These are phyloP conservation scores for Baryphthengus martii DNA, from an alignment of 2,113 vertebrate species.

Conservation along the genomic window DNA sequence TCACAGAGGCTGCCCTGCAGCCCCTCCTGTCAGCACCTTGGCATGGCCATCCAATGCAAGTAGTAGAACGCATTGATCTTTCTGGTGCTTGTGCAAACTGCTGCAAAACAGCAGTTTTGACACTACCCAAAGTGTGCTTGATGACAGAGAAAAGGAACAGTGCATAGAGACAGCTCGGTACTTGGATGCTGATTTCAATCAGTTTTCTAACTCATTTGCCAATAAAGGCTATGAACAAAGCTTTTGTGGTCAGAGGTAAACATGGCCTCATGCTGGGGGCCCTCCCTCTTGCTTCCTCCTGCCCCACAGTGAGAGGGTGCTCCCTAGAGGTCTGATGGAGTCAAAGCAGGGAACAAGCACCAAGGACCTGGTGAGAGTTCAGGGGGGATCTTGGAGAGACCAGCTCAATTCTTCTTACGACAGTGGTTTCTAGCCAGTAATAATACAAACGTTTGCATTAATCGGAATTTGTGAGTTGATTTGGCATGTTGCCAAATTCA, in stretches of 20 bases:
- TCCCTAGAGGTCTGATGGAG: background rate
- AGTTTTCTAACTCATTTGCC: background rate
- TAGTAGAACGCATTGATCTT: background rate
- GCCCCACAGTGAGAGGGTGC: background rate
- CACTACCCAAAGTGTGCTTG: too few relatives aligned
- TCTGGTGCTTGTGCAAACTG: background rate
- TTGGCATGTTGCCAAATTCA: background rate
- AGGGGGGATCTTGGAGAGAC: background rate
- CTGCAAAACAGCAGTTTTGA: background rate
- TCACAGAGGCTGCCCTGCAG: background rate
- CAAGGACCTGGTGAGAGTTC: too few relatives aligned
- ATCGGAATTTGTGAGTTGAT: background rate
- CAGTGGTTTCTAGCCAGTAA: background rate
- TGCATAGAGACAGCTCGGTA: background rate
- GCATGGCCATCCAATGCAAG: fast-evolving
- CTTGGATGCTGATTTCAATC: background rate
- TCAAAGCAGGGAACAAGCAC: fast-evolving
- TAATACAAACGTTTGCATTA: background rate
- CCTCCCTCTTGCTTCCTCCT: background rate
- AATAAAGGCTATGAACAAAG: background rate
- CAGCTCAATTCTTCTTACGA: background rate
- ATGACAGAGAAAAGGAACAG: background rate
- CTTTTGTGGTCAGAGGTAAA: background rate
- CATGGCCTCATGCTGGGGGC: too few relatives aligned
- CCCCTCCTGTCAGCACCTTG: background rate